phyloP scores from a whole-genome alignment of 2,113 vertebrate genomes.

The Pollimyrus isidori region DNA sequence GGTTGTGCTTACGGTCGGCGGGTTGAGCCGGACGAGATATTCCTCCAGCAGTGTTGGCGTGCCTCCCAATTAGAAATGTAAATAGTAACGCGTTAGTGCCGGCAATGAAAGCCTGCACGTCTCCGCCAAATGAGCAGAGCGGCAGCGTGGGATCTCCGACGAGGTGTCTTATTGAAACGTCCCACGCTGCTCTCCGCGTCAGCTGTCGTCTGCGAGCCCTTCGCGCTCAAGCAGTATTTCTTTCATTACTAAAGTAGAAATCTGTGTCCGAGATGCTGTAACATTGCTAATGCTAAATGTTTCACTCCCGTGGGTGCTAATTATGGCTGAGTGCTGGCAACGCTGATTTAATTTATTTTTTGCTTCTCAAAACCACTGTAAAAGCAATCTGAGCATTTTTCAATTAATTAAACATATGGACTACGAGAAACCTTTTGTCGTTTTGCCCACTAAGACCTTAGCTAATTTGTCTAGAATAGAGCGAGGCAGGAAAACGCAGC shows the following conservation, averaged over 20 bases:
- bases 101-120: conserved; percentile 56
- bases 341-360: conserved; percentile 70
- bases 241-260: conserved; percentile 87
- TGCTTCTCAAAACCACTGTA: conserved; percentile 75
- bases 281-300: conserved; percentile 82
- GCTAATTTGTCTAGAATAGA: conserved; percentile 76
- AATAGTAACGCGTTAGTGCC: conserved; percentile 62
- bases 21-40: neutral
- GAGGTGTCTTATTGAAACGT: conserved; percentile 81
- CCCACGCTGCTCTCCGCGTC: conserved; percentile 52
- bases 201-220: conserved; percentile 66
- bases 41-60: conserved; percentile 43
- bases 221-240: conserved; percentile 61
- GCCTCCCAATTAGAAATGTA: conserved; percentile 68
- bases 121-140: conserved; percentile 52
- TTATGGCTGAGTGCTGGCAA: conserved; percentile 84
- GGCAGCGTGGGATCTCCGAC: conserved; percentile 69
- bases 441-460: conserved; percentile 76
- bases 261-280: conserved; percentile 79
- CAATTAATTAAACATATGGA: conserved; percentile 94
- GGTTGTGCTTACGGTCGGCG: conserved; percentile 19
- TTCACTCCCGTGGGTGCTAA: conserved; percentile 82
- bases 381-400: conserved; percentile 89
- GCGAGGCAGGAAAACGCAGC: conserved; percentile 29
- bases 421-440: conserved; percentile 81